Evolutionary conservation across 2,888 invertebrate species (phyloP), one percentile per base, ranked within the genome.

Genomic region (Amaurobius ferox): DNA sequence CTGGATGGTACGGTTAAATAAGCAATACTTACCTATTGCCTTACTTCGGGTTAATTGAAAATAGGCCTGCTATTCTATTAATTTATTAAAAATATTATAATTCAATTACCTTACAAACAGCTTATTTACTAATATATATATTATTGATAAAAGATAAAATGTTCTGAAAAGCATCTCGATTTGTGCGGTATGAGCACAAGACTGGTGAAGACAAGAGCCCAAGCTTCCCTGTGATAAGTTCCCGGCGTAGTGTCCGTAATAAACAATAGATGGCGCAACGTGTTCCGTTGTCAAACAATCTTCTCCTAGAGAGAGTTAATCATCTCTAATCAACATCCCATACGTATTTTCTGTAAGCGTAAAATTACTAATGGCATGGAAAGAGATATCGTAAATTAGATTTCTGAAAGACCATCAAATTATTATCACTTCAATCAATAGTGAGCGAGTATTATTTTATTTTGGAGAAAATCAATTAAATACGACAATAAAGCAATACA

Each of bases 221-320:
- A 74, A 40, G 74, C 79, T 48, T 66, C 71, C 70, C 30, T 23
- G 55, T 28, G 39, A 68, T 39, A 73, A 48, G 35, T 74, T 74
- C 61, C 26, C 26, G 39, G 68, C 61, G 68, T 68, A 74, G 74
- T 74, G 9, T n/a, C 3, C 6, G 1, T 29, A 35, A 30, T 11
- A 1, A 11, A 26, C 72, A 77, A 71, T 55, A 85, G 83, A 85
- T 85, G 83, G 83, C 83, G 77, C 66, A 61, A 85, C 66, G 66
- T 35, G 83, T 85, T 64, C 83, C 66, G 39, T 55, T 26, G 28
- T 32, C 19, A 23, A 55, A 11, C 2, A 23, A 55, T 55, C 3
- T 23, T 55, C n/a, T 44, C 44, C 16, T 23, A 5, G 23, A 55
- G 16, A 44, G 11, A 6, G 55, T 44, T 44, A 44, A 44, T 44